phyloP scores from a whole-genome alignment of 53 echinoderm and acorn worm species.

The Temnopleurus reevesii region DNA sequence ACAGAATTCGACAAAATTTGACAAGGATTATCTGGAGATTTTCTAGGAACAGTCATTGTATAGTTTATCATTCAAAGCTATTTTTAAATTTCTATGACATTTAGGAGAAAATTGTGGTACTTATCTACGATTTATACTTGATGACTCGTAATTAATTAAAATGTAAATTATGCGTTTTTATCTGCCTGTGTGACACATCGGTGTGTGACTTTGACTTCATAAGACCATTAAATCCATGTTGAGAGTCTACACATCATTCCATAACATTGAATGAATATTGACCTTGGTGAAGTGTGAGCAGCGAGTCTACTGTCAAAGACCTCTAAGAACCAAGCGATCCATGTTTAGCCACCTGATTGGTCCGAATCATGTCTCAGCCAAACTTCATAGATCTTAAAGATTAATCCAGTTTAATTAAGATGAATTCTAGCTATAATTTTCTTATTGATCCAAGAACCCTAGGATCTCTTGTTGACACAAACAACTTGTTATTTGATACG shows the following conservation, averaged over 20 bases:
- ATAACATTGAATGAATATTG: not conserved
- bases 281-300: not conserved
- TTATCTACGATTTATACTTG: not conserved
- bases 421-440: not conserved
- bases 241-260: slow-evolving; percentile 14
- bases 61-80: slow-evolving; percentile 2
- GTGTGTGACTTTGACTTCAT: slow-evolving; percentile 13
- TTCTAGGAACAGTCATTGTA: not conserved
- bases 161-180: not conserved
- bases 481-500: slow-evolving; percentile 13
- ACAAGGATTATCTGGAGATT: not conserved
- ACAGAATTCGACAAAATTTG: not conserved
- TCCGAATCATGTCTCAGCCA: not conserved
- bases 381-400: not conserved
- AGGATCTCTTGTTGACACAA: slow-evolving; percentile 20
- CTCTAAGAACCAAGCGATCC: not conserved
- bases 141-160: slow-evolving; percentile 21
- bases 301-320: slow-evolving; percentile 18
- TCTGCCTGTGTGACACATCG: slow-evolving; percentile 36
- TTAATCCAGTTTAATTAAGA: not conserved
- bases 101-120: slow-evolving; percentile 17
- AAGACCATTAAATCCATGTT: slow-evolving; percentile 1
- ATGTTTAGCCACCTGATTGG: slow-evolving; percentile 30
- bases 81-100: slow-evolving; percentile 37
- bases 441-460: not conserved